phyloP scores from a whole-genome alignment of 2,888 invertebrate genomes.

The Emesis furor region DNA sequence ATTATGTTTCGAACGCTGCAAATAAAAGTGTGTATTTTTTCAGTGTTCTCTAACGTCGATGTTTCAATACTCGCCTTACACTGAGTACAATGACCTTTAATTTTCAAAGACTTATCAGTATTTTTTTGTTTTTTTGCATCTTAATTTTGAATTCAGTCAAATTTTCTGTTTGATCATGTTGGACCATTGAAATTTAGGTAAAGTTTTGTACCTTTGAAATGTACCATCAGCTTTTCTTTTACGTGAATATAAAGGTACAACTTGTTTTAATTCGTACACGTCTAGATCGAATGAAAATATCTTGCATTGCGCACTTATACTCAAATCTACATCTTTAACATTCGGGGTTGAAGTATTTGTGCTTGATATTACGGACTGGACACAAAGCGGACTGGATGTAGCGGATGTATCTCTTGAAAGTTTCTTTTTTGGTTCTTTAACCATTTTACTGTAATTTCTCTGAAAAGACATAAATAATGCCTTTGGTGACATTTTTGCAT shows the following conservation, averaged over 20 bases:
- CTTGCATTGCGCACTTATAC: neutral
- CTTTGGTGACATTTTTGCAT: conserved; percentile 13
- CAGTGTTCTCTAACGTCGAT: neutral
- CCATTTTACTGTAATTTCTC: conserved; percentile 6
- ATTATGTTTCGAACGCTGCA: neutral
- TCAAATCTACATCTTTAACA: neutral
- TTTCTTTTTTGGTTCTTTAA: conserved; percentile 5
- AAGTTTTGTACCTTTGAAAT: conserved; percentile 35
- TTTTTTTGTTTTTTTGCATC: neutral
- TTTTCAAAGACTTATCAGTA: neutral
- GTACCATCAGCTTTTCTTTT: neutral
- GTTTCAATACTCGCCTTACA: neutral
- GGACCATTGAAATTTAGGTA: conserved; percentile 21
- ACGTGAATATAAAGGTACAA: conserved; percentile 11
- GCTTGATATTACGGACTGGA: conserved; percentile 1
- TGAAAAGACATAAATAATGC: conserved; percentile 2
- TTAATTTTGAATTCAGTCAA: neutral
- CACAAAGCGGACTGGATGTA: conserved; percentile 7
- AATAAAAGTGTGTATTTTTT: neutral
- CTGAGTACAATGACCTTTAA: neutral
- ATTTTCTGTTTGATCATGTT: neutral
- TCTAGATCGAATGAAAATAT: neutral
- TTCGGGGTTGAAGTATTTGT: conserved; percentile 1
- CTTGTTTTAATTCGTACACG: neutral
- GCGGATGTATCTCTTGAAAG: conserved; percentile 5